Conservation (phyloP, 2,888 invertebrate genomes). For the Leucoma salicis region DNA sequence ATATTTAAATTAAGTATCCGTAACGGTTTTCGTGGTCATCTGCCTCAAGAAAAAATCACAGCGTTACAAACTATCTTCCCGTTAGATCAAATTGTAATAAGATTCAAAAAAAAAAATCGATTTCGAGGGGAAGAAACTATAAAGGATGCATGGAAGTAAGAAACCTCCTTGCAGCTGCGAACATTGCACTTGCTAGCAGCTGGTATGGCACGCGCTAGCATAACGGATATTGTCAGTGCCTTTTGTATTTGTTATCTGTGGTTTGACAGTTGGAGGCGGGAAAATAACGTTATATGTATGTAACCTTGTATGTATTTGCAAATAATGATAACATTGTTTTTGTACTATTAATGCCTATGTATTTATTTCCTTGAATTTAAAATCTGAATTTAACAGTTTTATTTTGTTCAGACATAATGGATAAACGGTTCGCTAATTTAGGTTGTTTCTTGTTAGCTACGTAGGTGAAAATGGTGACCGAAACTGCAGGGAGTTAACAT, state of each 20-base stretch:
- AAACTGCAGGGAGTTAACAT: too few relatives aligned
- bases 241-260: conserved; percentile 10
- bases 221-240: conserved; percentile 13
- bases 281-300: neutral
- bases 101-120: conserved; percentile 26
- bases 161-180: conserved; percentile 24
- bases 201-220: conserved; percentile 32
- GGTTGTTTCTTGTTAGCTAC: too few relatives aligned
- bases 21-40: conserved; percentile 15
- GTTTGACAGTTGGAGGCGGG: conserved; percentile 11
- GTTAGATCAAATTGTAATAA: conserved; percentile 24
- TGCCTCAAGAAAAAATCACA: conserved; percentile 12
- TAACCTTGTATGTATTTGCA: neutral
- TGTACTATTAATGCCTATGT: neutral
- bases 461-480: too few relatives aligned
- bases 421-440: too few relatives aligned
- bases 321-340: neutral
- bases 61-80: conserved; percentile 11
- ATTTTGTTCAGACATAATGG: too few relatives aligned
- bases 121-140: conserved; percentile 17
- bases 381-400: too few relatives aligned
- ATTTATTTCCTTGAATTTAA: too few relatives aligned
- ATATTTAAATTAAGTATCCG: too few relatives aligned
- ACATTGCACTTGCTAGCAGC: conserved; percentile 25
- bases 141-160: conserved; percentile 10